Percentiles rank a stretch among this genome's conserved stretches.
phyloP scores from a whole-genome alignment of 2,888 invertebrate species.

The Actias luna region DNA sequence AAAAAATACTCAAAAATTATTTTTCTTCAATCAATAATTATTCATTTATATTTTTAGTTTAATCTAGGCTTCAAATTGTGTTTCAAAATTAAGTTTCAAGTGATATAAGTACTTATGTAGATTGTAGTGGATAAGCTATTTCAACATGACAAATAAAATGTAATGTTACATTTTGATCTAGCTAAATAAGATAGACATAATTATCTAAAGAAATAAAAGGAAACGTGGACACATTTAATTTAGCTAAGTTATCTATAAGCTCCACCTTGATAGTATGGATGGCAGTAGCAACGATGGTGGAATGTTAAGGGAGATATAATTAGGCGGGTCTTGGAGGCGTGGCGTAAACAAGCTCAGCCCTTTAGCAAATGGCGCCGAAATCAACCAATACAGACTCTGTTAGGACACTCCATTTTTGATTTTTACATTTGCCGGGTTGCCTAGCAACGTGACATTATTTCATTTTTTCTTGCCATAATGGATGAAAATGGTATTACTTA shows the following conservation, averaged over 20 bases:
- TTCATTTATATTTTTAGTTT: too few relatives aligned
- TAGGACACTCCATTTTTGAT: constrained; percentile 47
- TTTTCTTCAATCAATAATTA: too few relatives aligned
- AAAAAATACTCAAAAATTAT: too few relatives aligned
- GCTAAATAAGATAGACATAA: constrained; percentile 4
- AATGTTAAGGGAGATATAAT: constrained; percentile 51
- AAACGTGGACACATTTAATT: constrained; percentile 30
- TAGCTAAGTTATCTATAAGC: constrained; percentile 40
- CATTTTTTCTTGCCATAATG: not conserved
- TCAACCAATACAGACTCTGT: constrained; percentile 63
- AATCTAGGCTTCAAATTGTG: too few relatives aligned
- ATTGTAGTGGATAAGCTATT: too few relatives aligned
- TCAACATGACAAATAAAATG: not conserved
- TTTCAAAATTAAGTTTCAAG: too few relatives aligned
- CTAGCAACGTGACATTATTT: constrained; percentile 27
- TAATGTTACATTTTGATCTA: not conserved
- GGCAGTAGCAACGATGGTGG: constrained; percentile 65
- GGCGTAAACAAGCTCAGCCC: constrained; percentile 57
- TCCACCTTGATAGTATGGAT: constrained; percentile 52
- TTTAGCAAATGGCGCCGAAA: constrained; percentile 77
- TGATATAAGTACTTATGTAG: too few relatives aligned
- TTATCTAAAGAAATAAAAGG: constrained; percentile 4
- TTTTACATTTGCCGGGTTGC: constrained; percentile 31
- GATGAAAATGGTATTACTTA: not conserved
- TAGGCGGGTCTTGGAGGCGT: constrained; percentile 59